A percentile compares a stretch with the other conserved stretches of the same genome.
These are phyloP conservation scores for Cosmopolites sordidus DNA, from an alignment of 2,888 invertebrate species.

Conservation along the genomic window DNA sequence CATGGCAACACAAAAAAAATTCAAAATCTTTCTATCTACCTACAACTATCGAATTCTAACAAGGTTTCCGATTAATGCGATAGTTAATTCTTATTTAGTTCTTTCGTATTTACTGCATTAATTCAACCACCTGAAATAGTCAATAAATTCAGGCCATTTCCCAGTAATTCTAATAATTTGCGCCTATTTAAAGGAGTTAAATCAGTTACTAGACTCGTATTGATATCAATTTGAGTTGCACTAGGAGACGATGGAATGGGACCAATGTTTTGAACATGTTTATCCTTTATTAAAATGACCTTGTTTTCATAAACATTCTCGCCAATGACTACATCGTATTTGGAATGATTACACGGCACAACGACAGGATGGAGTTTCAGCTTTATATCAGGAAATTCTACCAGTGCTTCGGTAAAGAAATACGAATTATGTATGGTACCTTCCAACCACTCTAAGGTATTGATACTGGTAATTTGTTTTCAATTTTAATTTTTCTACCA, in stretches of 20 bases:
- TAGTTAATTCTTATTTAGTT: no score
- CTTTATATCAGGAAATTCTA: no score
- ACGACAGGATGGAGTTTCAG: no score
- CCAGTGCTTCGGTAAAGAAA: no score
- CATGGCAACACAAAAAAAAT: no score
- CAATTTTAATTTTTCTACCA: constrained; percentile 16
- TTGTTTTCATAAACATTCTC: no score
- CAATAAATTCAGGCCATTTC: neutral
- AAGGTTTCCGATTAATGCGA: constrained; percentile 15
- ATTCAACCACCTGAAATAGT: constrained; percentile 5
- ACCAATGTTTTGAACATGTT: constrained; percentile 3
- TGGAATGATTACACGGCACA: no score
- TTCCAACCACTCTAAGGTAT: constrained; percentile 16
- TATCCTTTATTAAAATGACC: constrained; percentile 11
- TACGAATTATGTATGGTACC: no score
- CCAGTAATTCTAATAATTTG: neutral
- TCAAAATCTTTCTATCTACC: no score
- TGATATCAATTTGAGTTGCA: neutral
- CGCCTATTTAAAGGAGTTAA: neutral
- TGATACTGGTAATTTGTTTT: constrained; percentile 10
- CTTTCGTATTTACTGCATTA: constrained; percentile 12
- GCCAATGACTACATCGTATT: no score
- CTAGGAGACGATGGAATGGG: neutral
- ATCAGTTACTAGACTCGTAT: no score
- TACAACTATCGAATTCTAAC: no score